Base-by-base conservation (phyloP, 2,888 invertebrate genomes). In the Cryptosula pallasiana region DNA sequence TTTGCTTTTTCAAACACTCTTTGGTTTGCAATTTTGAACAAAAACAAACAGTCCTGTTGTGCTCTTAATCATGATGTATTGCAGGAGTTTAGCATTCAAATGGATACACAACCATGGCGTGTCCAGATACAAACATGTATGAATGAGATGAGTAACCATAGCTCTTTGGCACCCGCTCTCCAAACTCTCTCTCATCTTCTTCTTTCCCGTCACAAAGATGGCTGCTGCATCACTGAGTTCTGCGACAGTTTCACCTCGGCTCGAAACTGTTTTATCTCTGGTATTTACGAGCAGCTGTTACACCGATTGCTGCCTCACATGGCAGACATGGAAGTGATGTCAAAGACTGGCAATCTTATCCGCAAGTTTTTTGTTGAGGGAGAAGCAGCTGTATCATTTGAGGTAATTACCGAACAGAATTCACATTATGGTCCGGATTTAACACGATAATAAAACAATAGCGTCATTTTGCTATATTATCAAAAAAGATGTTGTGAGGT, bases 41-140 rank as follows among this genome's bases (percentile, higher is more conserved):
- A n/a, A n/a, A n/a, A n/a, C n/a, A n/a, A n/a, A n/a, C n/a, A n/a
- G n/a, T n/a, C n/a, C n/a, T n/a, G n/a, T n/a, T n/a, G n/a, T n/a
- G n/a, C n/a, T n/a, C n/a, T n/a, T n/a, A n/a, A n/a, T n/a, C n/a
- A n/a, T n/a, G n/a, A n/a, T n/a, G n/a, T n/a, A n/a, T n/a, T n/a
- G n/a, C n/a, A n/a, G n/a, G n/a, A n/a, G n/a, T n/a, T n/a, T n/a
- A n/a, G 45, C 45, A 45, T 9, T 45, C 5, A 57, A 25, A 63
- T 63, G 63, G 63, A 63, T 2, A 32, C n/a, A 29, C 29, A 63
- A 5, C 63, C 63, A 32, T 63, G 63, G 63, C 20, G 20, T 29
- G 9, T 16, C 25, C 27, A 20, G 27, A 63, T 63, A 27, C 34
- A 34, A 13, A 9, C 3, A 13, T 34, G 9, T 3, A 63, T 63